Conservation (phyloP, 1,140 invertebrate species). For the Drosophila quadrilineata region DNA sequence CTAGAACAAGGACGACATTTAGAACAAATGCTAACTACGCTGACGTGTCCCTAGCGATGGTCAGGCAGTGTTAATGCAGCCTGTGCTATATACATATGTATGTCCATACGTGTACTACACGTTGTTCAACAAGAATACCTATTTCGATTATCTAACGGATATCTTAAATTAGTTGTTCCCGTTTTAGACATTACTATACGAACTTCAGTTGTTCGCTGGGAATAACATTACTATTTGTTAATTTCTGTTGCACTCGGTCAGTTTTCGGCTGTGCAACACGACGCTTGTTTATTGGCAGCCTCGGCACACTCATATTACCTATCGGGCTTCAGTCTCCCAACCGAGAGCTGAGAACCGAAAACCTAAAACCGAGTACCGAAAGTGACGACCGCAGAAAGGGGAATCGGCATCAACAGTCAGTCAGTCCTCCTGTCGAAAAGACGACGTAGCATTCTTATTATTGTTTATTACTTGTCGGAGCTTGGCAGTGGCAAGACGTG, state of each 20-base stretch:
- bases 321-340: no score
- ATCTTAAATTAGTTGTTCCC: slow-evolving; percentile 10
- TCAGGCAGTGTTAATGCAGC: not conserved
- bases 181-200: slow-evolving; percentile 17
- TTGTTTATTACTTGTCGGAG: slow-evolving; percentile 32
- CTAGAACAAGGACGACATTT: slow-evolving; percentile 1
- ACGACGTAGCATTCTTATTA: not conserved
- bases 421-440: slow-evolving; percentile 17
- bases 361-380: slow-evolving; percentile 7
- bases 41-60: slow-evolving; percentile 40
- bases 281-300: slow-evolving; percentile 5
- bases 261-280: slow-evolving; percentile 29
- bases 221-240: not conserved
- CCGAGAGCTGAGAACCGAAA: slow-evolving; percentile 19
- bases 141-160: slow-evolving; percentile 20
- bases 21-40: not conserved
- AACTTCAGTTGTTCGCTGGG: slow-evolving; percentile 9
- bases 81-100: no score
- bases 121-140: not conserved
- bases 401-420: no score
- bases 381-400: no score
- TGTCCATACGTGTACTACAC: slow-evolving; percentile 19
- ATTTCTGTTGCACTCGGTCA: slow-evolving; percentile 30
- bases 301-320: slow-evolving; percentile 28
- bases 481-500: not conserved